These are phyloP conservation scores for Spongilla lacustris DNA, from an alignment of 37 sponge, comb jelly and placozoan species.

Conservation along the genomic window DNA sequence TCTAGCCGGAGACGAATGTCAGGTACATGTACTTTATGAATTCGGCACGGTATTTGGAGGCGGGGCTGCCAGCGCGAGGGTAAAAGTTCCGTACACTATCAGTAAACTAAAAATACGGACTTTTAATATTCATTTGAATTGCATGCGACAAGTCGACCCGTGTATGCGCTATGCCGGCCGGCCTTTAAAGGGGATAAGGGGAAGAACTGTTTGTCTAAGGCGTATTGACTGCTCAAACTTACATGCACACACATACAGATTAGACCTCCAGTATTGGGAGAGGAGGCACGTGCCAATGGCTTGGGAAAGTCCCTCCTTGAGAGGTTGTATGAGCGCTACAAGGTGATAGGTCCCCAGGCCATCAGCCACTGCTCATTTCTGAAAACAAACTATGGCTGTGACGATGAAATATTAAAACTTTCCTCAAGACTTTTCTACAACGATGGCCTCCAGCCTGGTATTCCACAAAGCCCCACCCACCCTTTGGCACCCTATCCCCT, in stretches of 20 bases:
- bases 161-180: no score
- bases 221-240: not conserved
- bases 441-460: not conserved
- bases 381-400: constrained; percentile 64
- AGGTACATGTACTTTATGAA: constrained; percentile 29
- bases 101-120: no score
- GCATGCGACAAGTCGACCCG: no score
- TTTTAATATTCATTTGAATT: no score
- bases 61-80: not conserved
- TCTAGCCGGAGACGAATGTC: constrained; percentile 61
- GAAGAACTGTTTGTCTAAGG: no score
- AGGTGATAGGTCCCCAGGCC: not conserved
- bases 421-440: constrained; percentile 52
- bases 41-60: not conserved
- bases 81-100: no score
- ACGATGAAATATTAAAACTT: constrained; percentile 38
- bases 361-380: not conserved
- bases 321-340: constrained; percentile 39
- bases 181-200: no score
- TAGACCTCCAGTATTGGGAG: constrained; percentile 77
- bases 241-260: constrained; percentile 30
- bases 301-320: constrained; percentile 52
- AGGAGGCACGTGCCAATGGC: constrained; percentile 45
- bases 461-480: constrained; percentile 10
- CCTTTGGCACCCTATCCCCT: constrained; percentile 40